Percentiles rank a stretch among this genome's conserved stretches.
Conservation (phyloP, 2,888 invertebrate species). For the Tipula lateralis region DNA sequence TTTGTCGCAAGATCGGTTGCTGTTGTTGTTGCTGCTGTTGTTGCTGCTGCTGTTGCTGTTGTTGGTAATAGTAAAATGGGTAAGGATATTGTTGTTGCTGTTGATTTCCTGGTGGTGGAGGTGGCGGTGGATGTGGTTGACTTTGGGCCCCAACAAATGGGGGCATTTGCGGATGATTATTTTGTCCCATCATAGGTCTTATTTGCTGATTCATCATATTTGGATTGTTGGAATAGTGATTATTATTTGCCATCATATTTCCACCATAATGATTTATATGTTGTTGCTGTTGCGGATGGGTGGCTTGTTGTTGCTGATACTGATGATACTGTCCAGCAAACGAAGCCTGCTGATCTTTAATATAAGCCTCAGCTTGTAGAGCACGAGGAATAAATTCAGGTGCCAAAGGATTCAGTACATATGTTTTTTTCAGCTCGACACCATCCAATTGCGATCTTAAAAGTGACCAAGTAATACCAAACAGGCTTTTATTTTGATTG, state of each 20-base stretch:
- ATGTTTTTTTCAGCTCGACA: slow-evolving; percentile 68
- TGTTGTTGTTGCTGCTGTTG: slow-evolving; percentile 35
- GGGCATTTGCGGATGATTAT: slow-evolving; percentile 36
- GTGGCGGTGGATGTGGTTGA: slow-evolving; percentile 33
- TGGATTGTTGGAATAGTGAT: not conserved
- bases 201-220: slow-evolving; percentile 30
- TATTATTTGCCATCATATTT: not conserved
- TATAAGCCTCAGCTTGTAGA: slow-evolving; percentile 50
- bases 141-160: slow-evolving; percentile 35
- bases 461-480: slow-evolving; percentile 66
- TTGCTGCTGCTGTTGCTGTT: slow-evolving; percentile 39
- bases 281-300: slow-evolving; percentile 37
- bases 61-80: slow-evolving; percentile 31
- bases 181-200: slow-evolving; percentile 31
- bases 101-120: slow-evolving; percentile 34
- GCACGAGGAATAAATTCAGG: slow-evolving; percentile 71
- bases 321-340: slow-evolving; percentile 32
- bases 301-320: slow-evolving; percentile 34
- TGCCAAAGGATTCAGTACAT: slow-evolving; percentile 75
- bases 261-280: slow-evolving; percentile 13
- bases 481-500: slow-evolving; percentile 63
- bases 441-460: slow-evolving; percentile 65
- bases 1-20: slow-evolving; percentile 38
- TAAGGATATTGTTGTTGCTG: slow-evolving; percentile 31
- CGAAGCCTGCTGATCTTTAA: slow-evolving; percentile 46